Conservation (phyloP, 2,113 vertebrate genomes). For the Tetraodon nigroviridis region DNA sequence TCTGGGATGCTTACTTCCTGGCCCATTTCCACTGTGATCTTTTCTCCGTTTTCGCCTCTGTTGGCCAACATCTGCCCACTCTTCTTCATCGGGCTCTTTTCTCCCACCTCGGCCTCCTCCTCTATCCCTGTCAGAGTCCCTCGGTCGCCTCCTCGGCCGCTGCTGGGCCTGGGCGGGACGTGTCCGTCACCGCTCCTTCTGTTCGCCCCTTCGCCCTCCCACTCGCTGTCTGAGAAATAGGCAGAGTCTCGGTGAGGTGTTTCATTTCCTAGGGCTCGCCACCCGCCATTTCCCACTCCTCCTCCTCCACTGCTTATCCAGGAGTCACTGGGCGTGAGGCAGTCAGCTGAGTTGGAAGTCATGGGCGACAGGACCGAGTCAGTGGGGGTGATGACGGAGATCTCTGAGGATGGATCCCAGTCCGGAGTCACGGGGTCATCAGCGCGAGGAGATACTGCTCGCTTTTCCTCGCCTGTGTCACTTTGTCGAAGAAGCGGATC, state of each 20-base stretch:
- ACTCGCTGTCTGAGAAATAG: constrained; percentile 82
- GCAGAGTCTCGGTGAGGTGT: constrained; percentile 82
- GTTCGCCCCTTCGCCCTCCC: constrained; percentile 71
- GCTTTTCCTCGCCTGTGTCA: constrained; percentile 14
- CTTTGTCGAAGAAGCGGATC: constrained; percentile 20
- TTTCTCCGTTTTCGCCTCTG: constrained; percentile 14
- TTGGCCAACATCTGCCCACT: constrained; percentile 13
- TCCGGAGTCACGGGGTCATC: constrained; percentile 57
- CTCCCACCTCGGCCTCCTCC: constrained; percentile 60
- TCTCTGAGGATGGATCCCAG: constrained; percentile 57
- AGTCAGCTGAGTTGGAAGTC: constrained; percentile 74
- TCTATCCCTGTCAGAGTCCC: constrained; percentile 74
- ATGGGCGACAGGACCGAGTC: constrained; percentile 76
- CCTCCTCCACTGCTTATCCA: constrained; percentile 68
- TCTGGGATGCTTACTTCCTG: constrained; percentile 22
- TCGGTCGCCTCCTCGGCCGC: constrained; percentile 61
- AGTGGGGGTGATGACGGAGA: constrained; percentile 71
- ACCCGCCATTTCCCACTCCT: constrained; percentile 67
- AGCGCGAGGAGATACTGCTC: constrained; percentile 7
- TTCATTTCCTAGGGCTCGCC: constrained; percentile 76
- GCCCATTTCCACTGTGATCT: constrained; percentile 14
- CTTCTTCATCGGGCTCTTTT: constrained; percentile 43
- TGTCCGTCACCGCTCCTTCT: constrained; percentile 66
- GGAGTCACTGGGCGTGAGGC: constrained; percentile 76
- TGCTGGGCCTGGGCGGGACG: constrained; percentile 53